Evolutionary conservation across 2,888 invertebrate genomes (phyloP), one percentile per base, ranked within the genome.

Genomic region (Agapetus fuscipes): DNA sequence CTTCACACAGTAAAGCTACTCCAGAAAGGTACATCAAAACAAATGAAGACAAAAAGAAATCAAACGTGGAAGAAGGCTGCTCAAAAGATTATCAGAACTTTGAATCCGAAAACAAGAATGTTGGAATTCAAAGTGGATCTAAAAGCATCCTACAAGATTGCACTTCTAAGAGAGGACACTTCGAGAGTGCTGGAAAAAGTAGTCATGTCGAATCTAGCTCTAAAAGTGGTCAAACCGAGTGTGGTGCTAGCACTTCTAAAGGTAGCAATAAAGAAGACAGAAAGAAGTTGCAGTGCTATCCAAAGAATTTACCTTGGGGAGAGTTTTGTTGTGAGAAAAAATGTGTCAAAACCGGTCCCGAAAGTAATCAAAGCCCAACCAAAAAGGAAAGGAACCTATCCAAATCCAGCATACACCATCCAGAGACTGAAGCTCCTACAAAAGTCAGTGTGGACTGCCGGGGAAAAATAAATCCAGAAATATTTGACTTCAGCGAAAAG

Each of bases 231-330:
- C n/a, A n/a, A n/a, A n/a, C n/a, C n/a, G n/a, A n/a, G n/a, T n/a
- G n/a, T n/a, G 14, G 17, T 1, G 34, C 31, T 25, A 15, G 17
- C 4, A 32, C 30, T 27, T 34, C 32, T 17, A 39, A 52, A 14
- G 42, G 40, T 16, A 43, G 41, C n/a, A 44, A 46, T 39, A 48
- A 48, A 15, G 50, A 48, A 20, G 45, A 45, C 17, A 43, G 30
- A 27, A 49, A 41, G 26, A 34, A 34, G 30, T 29, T 38, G 25
- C 41, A 35, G 11, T 41, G 25, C 43, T 49, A 20, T 39, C 50
- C 37, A 37, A 53, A 42, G 33, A 48, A 45, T 32, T 45, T 42
- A 39, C 50, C 37, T 37, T 53, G 61, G 43, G 45, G 45, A 10
- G 45, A 49, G 17, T 46, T 48, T 25, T 48, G 48, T 25, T 47